Conservation (phyloP, 2,888 invertebrate genomes). For the Ellobium chinense region DNA sequence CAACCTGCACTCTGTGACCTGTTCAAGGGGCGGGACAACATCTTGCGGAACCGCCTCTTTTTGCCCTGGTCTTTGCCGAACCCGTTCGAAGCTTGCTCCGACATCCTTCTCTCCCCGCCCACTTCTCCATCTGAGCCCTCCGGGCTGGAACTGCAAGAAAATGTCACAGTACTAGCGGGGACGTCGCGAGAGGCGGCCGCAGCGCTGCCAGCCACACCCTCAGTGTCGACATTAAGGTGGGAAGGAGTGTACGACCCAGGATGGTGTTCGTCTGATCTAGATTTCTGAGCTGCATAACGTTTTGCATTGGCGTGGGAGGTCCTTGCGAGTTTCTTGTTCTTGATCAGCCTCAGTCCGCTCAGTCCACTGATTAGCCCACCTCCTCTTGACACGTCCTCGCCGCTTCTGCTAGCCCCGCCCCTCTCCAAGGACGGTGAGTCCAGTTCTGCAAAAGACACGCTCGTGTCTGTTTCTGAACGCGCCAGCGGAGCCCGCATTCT, state of each 20-base stretch:
- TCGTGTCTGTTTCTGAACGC: constrained; percentile 36
- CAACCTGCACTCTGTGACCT: constrained; percentile 81
- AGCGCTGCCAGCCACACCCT: neutral
- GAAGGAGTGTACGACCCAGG: neutral
- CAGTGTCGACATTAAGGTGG: neutral
- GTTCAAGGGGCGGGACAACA: constrained; percentile 65
- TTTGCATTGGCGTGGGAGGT: constrained; percentile 41
- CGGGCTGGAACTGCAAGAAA: constrained; percentile 47
- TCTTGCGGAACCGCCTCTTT: constrained; percentile 63
- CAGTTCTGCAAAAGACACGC: constrained; percentile 24
- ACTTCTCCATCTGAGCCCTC: constrained; percentile 44
- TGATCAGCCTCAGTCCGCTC: constrained; percentile 36
- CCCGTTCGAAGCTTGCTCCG: neutral
- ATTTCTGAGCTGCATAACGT: constrained; percentile 23
- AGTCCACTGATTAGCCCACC: constrained; percentile 24
- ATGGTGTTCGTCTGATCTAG: constrained; percentile 18
- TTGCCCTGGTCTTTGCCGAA: constrained; percentile 42
- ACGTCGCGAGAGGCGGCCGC: constrained; percentile 39
- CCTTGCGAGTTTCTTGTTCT: constrained; percentile 40
- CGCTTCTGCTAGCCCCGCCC: neutral
- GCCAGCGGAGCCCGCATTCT: constrained; percentile 38
- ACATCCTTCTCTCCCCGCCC: constrained; percentile 51
- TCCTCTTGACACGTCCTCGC: constrained; percentile 19
- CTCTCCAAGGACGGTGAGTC: constrained; percentile 6
- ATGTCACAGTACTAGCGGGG: constrained; percentile 39